Conservation (phyloP, 1,140 invertebrate species). For the Holcopasites calliopsidis region DNA sequence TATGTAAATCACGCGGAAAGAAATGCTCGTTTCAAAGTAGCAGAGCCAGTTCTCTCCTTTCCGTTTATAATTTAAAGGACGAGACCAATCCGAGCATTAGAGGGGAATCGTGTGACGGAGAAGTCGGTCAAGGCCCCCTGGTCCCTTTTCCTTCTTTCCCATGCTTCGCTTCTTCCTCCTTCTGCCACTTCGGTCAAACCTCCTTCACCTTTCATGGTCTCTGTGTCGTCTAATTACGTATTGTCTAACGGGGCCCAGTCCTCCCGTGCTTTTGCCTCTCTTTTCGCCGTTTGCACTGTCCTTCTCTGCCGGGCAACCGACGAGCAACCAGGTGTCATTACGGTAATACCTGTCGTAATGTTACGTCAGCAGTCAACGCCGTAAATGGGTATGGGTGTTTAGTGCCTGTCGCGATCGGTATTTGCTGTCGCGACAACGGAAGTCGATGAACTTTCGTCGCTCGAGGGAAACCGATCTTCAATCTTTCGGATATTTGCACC, state of each 20-base stretch:
- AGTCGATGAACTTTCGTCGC: constrained; percentile 21
- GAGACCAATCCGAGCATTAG: background rate
- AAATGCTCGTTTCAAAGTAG: no score
- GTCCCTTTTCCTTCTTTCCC: constrained; percentile 42
- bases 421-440: background rate
- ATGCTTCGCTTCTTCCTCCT: constrained; percentile 27
- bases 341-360: constrained; percentile 39
- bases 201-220: constrained; percentile 38
- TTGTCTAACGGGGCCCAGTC: constrained; percentile 29
- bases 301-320: constrained; percentile 7
- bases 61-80: constrained; percentile 10
- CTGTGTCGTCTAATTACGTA: constrained; percentile 37
- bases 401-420: constrained; percentile 6
- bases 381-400: constrained; percentile 19
- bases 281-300: background rate
- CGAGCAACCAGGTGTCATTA: constrained; percentile 15
- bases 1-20: no score
- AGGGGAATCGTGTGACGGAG: background rate
- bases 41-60: background rate
- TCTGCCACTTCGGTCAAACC: constrained; percentile 17
- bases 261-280: background rate
- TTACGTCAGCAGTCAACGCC: constrained; percentile 22
- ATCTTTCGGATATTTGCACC: background rate
- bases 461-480: background rate
- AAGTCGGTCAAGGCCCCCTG: constrained; percentile 53